Percentiles rank a stretch among this genome's conserved stretches.
Conservation (phyloP, 1,140 invertebrate genomes). For the Cherax destructor region DNA sequence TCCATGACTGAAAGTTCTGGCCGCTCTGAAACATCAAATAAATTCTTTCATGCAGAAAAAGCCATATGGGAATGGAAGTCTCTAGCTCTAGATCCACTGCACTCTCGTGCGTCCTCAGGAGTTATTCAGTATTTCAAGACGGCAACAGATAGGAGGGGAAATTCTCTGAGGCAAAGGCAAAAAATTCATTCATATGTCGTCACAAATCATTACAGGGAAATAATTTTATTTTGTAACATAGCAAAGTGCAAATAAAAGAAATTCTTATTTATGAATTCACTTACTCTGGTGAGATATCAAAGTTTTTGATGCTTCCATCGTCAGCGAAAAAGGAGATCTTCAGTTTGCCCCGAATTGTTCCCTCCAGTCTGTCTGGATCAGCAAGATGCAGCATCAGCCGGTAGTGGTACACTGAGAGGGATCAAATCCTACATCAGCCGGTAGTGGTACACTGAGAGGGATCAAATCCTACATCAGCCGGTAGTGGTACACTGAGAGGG, state of each 20-base stretch:
- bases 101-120: too few species aligned
- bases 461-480: constrained; percentile 4
- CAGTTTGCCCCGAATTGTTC: constrained; percentile 48
- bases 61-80: neutral
- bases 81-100: neutral
- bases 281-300: constrained; percentile 59
- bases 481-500: constrained; percentile 52
- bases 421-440: constrained; percentile 4
- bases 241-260: too few species aligned
- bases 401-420: constrained; percentile 52
- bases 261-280: neutral
- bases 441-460: constrained; percentile 52
- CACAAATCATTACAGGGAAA: too few species aligned
- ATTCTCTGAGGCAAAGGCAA: neutral
- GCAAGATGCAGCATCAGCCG: constrained; percentile 47
- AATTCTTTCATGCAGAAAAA: neutral
- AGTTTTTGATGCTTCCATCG: constrained; percentile 58
- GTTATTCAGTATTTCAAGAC: too few species aligned
- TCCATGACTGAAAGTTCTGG: constrained; percentile 41
- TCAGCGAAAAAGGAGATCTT: constrained; percentile 61
- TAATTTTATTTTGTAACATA: too few species aligned
- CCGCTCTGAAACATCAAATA: constrained; percentile 28
- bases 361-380: constrained; percentile 22
- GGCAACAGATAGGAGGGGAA: neutral
- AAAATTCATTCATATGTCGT: too few species aligned